Evolutionary conservation across 2,888 invertebrate genomes (phyloP).

Genomic region (Blera fallax): DNA sequence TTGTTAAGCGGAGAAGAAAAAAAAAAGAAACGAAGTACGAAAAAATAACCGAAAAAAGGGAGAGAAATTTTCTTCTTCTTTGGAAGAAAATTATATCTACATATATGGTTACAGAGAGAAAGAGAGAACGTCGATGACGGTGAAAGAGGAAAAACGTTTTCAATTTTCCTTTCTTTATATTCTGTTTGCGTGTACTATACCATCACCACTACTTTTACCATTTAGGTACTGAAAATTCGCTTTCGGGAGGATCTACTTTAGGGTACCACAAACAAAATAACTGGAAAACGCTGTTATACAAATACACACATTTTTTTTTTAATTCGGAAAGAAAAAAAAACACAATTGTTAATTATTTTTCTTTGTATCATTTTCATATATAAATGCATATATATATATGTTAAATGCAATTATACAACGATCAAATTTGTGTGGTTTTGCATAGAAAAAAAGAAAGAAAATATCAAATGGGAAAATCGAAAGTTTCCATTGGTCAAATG

Average conservation of each 20-base stretch:
- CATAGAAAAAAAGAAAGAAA: background rate
- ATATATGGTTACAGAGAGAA: constrained; percentile 70
- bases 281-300: constrained; percentile 69
- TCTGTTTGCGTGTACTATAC: constrained; percentile 73
- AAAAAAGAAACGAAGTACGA: constrained; percentile 42
- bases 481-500: constrained; percentile 57
- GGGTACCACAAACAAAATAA: constrained; percentile 67
- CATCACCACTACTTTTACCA: constrained; percentile 72
- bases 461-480: constrained; percentile 53
- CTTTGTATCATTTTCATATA: constrained; percentile 34
- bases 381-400: background rate
- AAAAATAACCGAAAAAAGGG: constrained; percentile 65
- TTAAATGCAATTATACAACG: constrained; percentile 62
- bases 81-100: constrained; percentile 69
- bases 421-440: constrained; percentile 53
- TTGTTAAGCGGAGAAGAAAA: constrained; percentile 61
- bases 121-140: constrained; percentile 70
- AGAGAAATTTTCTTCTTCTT: constrained; percentile 66
- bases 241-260: constrained; percentile 72
- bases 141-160: constrained; percentile 70
- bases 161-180: constrained; percentile 73
- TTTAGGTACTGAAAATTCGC: constrained; percentile 71
- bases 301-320: constrained; percentile 52
- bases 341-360: background rate
- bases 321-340: constrained; percentile 19